Percentiles rank a stretch among this genome's conserved stretches.
Conservation (phyloP, 2,113 vertebrate species). For the Sinosuthora webbiana region DNA sequence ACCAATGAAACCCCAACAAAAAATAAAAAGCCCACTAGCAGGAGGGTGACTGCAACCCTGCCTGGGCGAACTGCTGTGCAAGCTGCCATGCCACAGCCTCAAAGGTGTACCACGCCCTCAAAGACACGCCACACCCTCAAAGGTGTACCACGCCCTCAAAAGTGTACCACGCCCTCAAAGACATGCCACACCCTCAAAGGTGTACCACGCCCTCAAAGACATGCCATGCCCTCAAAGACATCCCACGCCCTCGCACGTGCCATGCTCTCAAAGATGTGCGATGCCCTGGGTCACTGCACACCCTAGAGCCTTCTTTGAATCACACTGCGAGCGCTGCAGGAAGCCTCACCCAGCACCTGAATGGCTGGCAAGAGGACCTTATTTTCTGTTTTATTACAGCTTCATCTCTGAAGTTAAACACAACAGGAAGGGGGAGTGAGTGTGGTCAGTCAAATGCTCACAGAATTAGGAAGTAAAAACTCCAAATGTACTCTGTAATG, state of each 20-base stretch:
- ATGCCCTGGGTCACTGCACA: accelerated
- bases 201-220: no score
- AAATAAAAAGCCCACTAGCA: background rate
- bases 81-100: background rate
- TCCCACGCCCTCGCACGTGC: background rate
- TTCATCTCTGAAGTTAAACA: background rate
- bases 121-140: background rate
- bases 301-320: background rate
- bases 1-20: background rate
- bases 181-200: background rate
- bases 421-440: background rate
- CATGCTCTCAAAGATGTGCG: background rate
- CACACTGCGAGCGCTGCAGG: accelerated
- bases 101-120: background rate
- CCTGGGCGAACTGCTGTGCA: accelerated
- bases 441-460: background rate
- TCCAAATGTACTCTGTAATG: background rate
- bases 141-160: background rate
- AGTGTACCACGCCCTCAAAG: background rate
- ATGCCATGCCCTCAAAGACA: background rate
- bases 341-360: no score
- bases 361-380: background rate
- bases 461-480: background rate
- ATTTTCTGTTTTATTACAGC: background rate
- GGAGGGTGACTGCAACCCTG: background rate